These are phyloP conservation scores for Archips crataeganus DNA, from an alignment of 2,888 invertebrate genomes.

Conservation along the genomic window DNA sequence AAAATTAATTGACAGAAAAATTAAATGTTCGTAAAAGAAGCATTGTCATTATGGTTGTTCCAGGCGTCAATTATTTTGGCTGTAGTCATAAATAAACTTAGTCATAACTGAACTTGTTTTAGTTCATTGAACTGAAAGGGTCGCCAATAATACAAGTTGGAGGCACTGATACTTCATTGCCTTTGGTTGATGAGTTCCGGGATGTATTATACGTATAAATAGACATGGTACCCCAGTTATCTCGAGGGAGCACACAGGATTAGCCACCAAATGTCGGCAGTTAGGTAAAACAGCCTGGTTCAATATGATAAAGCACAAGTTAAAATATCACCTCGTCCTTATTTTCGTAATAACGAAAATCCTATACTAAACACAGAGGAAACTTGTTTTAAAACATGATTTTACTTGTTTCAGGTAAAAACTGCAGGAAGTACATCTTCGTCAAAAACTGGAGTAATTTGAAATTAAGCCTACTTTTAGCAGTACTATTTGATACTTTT, in stretches of 20 bases:
- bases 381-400: not conserved
- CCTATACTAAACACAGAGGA: not conserved
- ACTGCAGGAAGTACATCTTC: not conserved
- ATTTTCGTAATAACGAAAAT: not conserved
- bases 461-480: not conserved
- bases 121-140: not conserved
- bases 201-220: not conserved
- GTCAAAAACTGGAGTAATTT: not conserved
- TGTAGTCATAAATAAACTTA: not conserved
- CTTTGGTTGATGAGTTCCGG: not conserved
- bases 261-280: conserved; percentile 1
- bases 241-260: conserved; percentile 2
- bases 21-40: not conserved
- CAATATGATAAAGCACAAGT: not conserved
- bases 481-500: too few species aligned
- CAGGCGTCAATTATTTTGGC: not conserved
- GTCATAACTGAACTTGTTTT: too few species aligned
- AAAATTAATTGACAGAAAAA: not conserved
- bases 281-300: not conserved
- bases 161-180: not conserved
- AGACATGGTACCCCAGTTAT: not conserved
- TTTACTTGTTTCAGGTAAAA: not conserved
- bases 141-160: not conserved
- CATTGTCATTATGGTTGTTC: not conserved
- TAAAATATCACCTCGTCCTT: not conserved